phyloP scores from a whole-genome alignment of 2,113 vertebrate genomes.

The Carassius carassius region DNA sequence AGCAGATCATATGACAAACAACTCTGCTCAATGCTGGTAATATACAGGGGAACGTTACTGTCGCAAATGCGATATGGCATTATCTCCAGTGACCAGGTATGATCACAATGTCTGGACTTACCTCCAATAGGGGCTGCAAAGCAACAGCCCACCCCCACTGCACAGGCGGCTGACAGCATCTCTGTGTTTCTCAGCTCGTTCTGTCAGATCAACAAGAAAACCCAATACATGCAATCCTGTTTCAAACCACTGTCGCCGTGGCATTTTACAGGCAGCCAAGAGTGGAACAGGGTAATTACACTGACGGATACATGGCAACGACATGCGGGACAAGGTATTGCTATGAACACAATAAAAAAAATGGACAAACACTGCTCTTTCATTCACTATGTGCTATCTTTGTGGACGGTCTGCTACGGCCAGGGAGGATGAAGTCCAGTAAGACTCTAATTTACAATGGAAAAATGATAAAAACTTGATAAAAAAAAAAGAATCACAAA shows the following conservation, averaged over 20 bases:
- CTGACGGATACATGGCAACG: neutral
- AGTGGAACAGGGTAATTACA: constrained; percentile 26
- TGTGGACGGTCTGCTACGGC: neutral
- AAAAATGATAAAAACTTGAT: neutral
- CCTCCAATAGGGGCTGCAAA: constrained; percentile 97
- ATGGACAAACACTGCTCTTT: constrained; percentile 10
- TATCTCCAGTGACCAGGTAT: constrained; percentile 48
- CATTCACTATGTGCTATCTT: constrained; percentile 2
- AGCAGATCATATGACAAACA: constrained; percentile 5
- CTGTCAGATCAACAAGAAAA: constrained; percentile 77
- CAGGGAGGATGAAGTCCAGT: neutral
- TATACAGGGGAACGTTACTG: constrained; percentile 1
- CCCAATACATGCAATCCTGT: constrained; percentile 37
- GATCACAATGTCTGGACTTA: constrained; percentile 70
- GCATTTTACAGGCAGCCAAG: constrained; percentile 18
- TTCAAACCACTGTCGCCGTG: constrained; percentile 15
- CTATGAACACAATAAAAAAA: constrained; percentile 20
- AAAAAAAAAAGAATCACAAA: constrained; percentile 31
- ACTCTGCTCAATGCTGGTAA: neutral
- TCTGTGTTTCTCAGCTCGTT: constrained; percentile 96
- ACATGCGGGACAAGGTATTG: constrained; percentile 30
- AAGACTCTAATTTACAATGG: constrained; percentile 9
- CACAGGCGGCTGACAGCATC: constrained; percentile 96
- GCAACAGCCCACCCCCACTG: constrained; percentile 96
- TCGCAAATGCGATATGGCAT: constrained; percentile 21